Evolutionary conservation across 2,888 invertebrate species (phyloP), one percentile per base, ranked within the genome.

Genomic region (Melipona beecheii): DNA sequence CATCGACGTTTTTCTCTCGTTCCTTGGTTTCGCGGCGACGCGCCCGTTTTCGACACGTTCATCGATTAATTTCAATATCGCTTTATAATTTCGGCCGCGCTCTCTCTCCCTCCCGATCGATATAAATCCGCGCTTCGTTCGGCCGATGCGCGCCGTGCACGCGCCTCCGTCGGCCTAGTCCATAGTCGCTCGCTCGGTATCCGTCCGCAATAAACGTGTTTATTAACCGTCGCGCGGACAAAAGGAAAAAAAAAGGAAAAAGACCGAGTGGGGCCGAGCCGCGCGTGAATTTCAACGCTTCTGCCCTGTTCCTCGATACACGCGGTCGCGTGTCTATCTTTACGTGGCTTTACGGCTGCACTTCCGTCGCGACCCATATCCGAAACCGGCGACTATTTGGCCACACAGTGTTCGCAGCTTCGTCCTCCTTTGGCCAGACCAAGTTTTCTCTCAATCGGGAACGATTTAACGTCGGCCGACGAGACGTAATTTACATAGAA

Each of bases 311-410:
- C 24, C 65, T 54, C 43, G 56, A 56, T 27, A 49, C 43, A 36
- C 19, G 11, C 52, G 11, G n/a, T 11, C 36, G 54, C 36, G n/a
- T n/a, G n/a, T n/a, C 68, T 76, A 27, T 58, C 71, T 80, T 36
- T 43, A n/a, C n/a, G n/a, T n/a, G 75, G 77, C 78, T 88, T 88
- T 89, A 89, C 84, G 88, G 82, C 82, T 88, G 84, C 79, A 83
- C 84, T 89, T 89, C 87, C 89, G 87, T 75, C 82, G 70, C 75
- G 75, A n/a, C 78, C 77, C 65, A 76, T 82, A 87, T 85, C 85
- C 82, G 80, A 86, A 64, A 66, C 50, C 84, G 71, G 64, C 75
- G 78, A 84, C 80, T 82, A 76, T 89, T 89, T 84, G 81, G 78
- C 76, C 81, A 79, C 73, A 9, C n/a, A n/a, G n/a, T n/a, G 85